Evolutionary conservation across 2,797 vertebrate species (phyloP).

Genomic region (Schizopygopsis pylzovi): DNA sequence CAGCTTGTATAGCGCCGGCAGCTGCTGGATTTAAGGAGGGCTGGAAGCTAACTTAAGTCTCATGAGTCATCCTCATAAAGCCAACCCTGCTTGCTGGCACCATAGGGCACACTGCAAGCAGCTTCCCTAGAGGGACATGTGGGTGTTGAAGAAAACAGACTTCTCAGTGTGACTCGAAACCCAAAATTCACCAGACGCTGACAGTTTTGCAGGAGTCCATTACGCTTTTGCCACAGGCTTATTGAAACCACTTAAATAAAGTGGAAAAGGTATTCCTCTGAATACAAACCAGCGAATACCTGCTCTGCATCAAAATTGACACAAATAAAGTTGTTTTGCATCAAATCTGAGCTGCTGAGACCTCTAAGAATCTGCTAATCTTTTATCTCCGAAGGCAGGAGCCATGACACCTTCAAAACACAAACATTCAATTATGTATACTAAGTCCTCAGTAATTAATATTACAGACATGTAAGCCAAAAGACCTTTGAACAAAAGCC

Average conservation of each 20-base stretch:
- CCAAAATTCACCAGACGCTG: slow-evolving; percentile 15
- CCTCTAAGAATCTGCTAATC: not conserved
- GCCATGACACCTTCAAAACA: not conserved
- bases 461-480: not conserved
- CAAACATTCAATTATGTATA: not conserved
- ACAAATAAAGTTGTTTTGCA: not conserved
- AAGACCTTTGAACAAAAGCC: not conserved
- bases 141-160: slow-evolving; percentile 47
- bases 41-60: slow-evolving; percentile 41
- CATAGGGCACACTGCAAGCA: slow-evolving; percentile 51
- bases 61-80: slow-evolving; percentile 55
- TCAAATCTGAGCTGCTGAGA: slow-evolving; percentile 5
- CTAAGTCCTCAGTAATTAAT: not conserved
- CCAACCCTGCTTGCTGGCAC: slow-evolving; percentile 43
- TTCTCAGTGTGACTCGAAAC: slow-evolving; percentile 49
- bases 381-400: not conserved
- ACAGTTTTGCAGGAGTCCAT: slow-evolving; percentile 20
- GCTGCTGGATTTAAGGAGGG: slow-evolving; percentile 16
- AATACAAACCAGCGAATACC: not conserved
- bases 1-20: slow-evolving; percentile 28
- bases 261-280: not conserved
- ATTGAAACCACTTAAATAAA: slow-evolving; percentile 8
- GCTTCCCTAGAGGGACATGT: slow-evolving; percentile 46
- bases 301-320: not conserved
- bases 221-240: slow-evolving; percentile 31